phyloP scores from a whole-genome alignment of 2,113 vertebrate species.

The Archilochus colubris region DNA sequence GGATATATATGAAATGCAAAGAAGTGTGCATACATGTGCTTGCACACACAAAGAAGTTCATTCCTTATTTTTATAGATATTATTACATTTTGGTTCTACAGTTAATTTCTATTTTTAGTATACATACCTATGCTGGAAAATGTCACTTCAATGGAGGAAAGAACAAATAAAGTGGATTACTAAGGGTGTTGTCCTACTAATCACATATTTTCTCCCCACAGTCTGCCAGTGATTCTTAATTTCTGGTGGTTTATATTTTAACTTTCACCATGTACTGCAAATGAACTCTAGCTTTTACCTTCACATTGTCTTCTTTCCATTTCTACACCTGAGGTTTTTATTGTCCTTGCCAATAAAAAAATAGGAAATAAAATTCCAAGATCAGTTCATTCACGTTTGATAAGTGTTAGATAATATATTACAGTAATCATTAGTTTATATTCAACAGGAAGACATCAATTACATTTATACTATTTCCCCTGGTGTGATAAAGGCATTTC shows the following conservation, averaged over 20 bases:
- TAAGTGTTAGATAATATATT: constrained; percentile 4
- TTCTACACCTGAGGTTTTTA: neutral
- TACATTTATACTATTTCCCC: neutral
- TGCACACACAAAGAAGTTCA: neutral
- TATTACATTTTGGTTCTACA: neutral
- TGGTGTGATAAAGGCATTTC: constrained; percentile 10
- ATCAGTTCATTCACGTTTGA: neutral
- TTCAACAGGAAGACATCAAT: neutral
- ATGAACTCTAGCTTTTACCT: neutral
- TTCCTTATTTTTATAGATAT: neutral
- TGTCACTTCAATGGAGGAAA: neutral
- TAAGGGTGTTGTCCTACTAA: neutral
- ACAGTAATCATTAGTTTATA: neutral
- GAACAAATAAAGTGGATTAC: neutral
- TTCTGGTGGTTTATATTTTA: neutral
- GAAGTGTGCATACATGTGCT: fast-evolving
- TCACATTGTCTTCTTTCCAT: neutral
- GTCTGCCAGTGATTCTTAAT: neutral
- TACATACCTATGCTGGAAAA: neutral
- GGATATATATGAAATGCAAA: neutral
- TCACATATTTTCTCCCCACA: neutral
- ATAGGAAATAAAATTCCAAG: neutral
- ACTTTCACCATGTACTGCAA: neutral
- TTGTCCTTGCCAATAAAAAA: neutral
- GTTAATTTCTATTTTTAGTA: neutral